Evolutionary conservation across 2,797 vertebrate species (phyloP).

Genomic region (Liparis tanakae): DNA sequence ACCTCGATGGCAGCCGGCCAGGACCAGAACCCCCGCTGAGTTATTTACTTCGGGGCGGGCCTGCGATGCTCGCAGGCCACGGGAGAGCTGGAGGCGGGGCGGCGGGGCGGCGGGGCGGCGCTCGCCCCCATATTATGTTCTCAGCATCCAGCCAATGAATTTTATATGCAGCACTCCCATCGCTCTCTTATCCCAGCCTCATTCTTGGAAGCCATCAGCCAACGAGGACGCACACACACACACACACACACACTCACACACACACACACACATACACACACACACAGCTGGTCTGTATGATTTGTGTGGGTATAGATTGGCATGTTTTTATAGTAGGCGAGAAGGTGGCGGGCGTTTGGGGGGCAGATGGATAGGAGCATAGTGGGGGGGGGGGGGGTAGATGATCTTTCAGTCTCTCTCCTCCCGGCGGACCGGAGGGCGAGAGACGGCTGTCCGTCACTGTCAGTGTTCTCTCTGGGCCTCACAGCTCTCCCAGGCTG

Average conservation of each 20-base stretch:
- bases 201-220: conserved; percentile 45
- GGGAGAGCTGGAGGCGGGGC: conserved; percentile 37
- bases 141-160: conserved; percentile 58
- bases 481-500: no score
- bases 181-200: conserved; percentile 29
- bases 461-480: not conserved
- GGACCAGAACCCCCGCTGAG: conserved; percentile 44
- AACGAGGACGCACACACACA: not conserved
- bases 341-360: conserved; percentile 1
- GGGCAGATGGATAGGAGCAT: not conserved
- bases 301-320: conserved; percentile 63
- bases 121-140: conserved; percentile 60
- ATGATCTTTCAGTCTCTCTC: conserved; percentile 65
- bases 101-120: no score
- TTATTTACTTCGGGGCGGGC: conserved; percentile 48
- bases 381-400: conserved; percentile 15
- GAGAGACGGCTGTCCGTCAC: conserved; percentile 72
- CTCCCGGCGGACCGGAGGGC: conserved; percentile 54
- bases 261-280: not conserved
- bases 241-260: not conserved
- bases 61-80: no score
- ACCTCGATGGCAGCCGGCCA: conserved; percentile 44
- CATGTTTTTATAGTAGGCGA: conserved; percentile 54
- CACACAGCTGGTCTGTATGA: conserved; percentile 25
- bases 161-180: conserved; percentile 55